Conservation (phyloP, 2,888 invertebrate genomes). For the Ecdyonurus torrentis region DNA sequence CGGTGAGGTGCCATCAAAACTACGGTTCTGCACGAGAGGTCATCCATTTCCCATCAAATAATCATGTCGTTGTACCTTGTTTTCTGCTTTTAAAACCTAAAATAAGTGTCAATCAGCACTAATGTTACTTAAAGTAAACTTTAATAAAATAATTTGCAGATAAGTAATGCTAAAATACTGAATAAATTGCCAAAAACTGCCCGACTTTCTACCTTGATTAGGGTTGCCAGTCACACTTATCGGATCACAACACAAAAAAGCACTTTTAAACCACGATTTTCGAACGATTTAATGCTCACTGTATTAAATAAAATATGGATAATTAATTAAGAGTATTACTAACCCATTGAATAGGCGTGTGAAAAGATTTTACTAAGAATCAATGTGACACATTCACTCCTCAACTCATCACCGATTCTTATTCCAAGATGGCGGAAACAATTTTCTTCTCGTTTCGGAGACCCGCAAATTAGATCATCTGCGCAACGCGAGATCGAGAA, state of each 20-base stretch:
- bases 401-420: conserved; percentile 1
- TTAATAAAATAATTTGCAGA: no score
- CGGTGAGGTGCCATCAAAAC: not conserved
- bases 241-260: not conserved
- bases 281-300: not conserved
- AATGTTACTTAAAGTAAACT: no score
- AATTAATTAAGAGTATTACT: not conserved
- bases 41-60: not conserved
- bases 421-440: conserved; percentile 1
- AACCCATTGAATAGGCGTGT: conserved; percentile 1
- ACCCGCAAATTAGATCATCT: not conserved
- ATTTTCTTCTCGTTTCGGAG: not conserved
- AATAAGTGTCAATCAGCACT: no score
- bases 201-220: not conserved
- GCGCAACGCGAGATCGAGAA: not conserved
- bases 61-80: no score
- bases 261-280: not conserved
- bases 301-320: not conserved
- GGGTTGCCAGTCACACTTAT: not conserved
- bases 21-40: not conserved
- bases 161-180: not conserved
- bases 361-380: not conserved
- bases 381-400: not conserved
- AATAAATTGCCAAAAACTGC: not conserved
- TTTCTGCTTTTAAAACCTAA: no score